Evolutionary conservation across 2,888 invertebrate species (phyloP).

Genomic region (Leuctra nigra): DNA sequence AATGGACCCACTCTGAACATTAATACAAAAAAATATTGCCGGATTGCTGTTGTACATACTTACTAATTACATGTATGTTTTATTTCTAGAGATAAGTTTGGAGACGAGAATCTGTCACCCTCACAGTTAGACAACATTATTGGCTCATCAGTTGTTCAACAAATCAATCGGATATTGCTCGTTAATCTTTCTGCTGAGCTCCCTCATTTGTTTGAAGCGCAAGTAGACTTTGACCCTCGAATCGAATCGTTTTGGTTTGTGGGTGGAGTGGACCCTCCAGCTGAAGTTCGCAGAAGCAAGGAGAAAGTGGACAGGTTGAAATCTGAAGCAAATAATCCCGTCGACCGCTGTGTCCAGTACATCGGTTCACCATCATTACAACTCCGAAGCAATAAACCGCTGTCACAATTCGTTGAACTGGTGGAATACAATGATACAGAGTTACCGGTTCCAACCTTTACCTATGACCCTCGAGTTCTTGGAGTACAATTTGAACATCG

Average conservation of each 20-base stretch:
- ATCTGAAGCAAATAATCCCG: slow-evolving; percentile 43
- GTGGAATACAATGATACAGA: slow-evolving; percentile 50
- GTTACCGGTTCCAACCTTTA: slow-evolving; percentile 51
- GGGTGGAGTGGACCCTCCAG: slow-evolving; percentile 61
- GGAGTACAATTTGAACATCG: slow-evolving; percentile 51
- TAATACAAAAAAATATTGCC: too few species aligned
- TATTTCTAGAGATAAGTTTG: neutral
- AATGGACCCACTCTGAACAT: too few species aligned
- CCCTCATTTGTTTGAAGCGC: slow-evolving; percentile 48
- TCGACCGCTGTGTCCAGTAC: slow-evolving; percentile 64
- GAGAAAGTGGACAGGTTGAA: slow-evolving; percentile 2
- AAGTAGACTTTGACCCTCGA: slow-evolving; percentile 70
- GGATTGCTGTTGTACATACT: too few species aligned
- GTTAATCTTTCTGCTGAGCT: slow-evolving; percentile 52
- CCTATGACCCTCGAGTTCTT: slow-evolving; percentile 53
- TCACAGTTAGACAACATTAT: slow-evolving; percentile 30
- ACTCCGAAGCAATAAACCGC: slow-evolving; percentile 59
- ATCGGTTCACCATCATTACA: slow-evolving; percentile 60
- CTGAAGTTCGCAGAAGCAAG: slow-evolving; percentile 34
- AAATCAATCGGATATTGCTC: slow-evolving; percentile 62
- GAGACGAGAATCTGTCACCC: slow-evolving; percentile 23
- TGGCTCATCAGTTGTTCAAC: slow-evolving; percentile 50
- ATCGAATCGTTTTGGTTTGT: slow-evolving; percentile 82
- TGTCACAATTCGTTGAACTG: slow-evolving; percentile 52
- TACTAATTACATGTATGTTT: neutral